These are phyloP conservation scores for Sminthurides aquaticus DNA, from an alignment of 2,888 invertebrate genomes.

Conservation along the genomic window DNA sequence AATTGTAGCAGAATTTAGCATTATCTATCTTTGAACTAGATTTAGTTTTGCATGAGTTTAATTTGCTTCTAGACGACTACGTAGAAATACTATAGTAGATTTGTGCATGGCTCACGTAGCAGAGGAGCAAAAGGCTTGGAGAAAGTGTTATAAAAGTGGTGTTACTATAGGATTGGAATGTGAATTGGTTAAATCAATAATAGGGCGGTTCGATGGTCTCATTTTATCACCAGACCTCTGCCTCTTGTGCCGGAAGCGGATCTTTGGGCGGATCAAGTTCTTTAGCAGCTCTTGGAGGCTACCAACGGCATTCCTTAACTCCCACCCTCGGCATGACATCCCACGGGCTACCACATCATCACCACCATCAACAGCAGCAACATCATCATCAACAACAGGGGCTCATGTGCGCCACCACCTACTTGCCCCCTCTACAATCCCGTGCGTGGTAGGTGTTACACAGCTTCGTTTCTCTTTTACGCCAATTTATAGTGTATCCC, in stretches of 20 bases:
- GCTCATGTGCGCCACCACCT: constrained; percentile 43
- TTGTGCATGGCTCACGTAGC: too few species aligned
- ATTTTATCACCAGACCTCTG: constrained; percentile 42
- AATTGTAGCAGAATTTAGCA: too few species aligned
- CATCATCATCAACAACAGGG: constrained; percentile 43
- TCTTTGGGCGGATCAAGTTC: constrained; percentile 44
- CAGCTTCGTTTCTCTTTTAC: not conserved
- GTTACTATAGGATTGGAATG: too few species aligned
- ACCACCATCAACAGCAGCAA: constrained; percentile 43
- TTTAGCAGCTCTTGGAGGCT: constrained; percentile 53
- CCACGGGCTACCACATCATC: constrained; percentile 42
- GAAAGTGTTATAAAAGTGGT: too few species aligned
- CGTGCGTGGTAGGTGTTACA: constrained; percentile 37
- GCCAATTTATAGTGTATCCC: too few species aligned
- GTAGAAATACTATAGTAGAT: too few species aligned
- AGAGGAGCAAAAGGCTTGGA: too few species aligned
- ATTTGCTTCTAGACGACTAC: too few species aligned
- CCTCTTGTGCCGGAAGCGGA: constrained; percentile 43
- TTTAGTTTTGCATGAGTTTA: too few species aligned
- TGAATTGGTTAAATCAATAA: constrained; percentile 25
- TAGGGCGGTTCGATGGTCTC: constrained; percentile 44
- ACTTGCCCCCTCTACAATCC: constrained; percentile 42
- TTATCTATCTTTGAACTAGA: too few species aligned
- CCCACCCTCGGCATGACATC: constrained; percentile 41
- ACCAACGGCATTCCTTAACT: constrained; percentile 45